Percentiles rank a stretch among this genome's conserved stretches.
Conservation (phyloP, 2,113 vertebrate species). For the Pithys albifrons region DNA sequence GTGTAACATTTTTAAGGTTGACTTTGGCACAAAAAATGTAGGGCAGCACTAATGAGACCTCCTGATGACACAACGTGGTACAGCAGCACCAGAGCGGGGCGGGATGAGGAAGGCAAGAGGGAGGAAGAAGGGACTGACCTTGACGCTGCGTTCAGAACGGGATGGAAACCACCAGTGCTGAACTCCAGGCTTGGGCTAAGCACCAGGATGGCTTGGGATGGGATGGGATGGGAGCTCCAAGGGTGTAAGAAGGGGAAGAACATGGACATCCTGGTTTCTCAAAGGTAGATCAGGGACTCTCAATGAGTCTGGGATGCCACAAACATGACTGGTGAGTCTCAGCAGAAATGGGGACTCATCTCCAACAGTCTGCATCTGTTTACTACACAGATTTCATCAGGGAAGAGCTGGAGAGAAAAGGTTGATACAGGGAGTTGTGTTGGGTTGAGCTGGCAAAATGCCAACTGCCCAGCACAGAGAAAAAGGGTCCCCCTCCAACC, state of each 20-base stretch:
- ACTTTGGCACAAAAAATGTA: neutral
- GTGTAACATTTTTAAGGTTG: conserved; percentile 22
- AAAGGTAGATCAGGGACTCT: neutral
- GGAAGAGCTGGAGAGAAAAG: neutral
- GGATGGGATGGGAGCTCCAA: neutral
- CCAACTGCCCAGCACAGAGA: too few relatives aligned
- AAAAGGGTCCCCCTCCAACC: too few relatives aligned
- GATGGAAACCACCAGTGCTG: neutral
- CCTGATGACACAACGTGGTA: neutral
- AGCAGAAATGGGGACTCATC: neutral
- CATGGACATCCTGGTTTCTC: neutral
- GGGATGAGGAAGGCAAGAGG: accelerated
- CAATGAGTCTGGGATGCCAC: neutral
- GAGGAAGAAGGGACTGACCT: neutral
- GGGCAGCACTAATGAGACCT: neutral
- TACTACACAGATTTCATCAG: neutral
- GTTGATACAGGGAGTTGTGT: neutral
- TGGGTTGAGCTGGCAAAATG: too few relatives aligned
- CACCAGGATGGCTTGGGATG: neutral
- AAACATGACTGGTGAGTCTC: neutral
- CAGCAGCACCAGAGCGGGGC: neutral
- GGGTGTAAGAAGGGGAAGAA: neutral
- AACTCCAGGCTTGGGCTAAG: neutral
- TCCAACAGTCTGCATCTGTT: neutral
- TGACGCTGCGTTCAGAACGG: neutral